Conservation (phyloP, 2,113 vertebrate species). For the Oostethus manadensis region DNA sequence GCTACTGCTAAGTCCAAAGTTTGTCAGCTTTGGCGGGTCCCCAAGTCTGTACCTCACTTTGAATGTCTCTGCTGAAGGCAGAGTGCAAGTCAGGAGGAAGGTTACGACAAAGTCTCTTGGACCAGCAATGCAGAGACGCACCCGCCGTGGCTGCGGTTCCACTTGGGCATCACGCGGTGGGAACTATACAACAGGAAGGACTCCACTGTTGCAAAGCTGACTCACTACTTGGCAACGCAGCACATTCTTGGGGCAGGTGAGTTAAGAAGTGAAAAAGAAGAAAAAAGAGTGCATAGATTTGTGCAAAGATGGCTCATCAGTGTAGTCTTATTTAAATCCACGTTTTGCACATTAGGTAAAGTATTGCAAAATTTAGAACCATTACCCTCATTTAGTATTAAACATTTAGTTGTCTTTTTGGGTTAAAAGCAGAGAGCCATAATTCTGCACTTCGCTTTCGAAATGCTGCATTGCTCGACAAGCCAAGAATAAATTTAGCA, state of each 20-base stretch:
- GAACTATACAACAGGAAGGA: constrained; percentile 74
- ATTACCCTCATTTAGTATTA: not conserved
- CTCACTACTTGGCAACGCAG: constrained; percentile 67
- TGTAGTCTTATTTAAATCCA: not conserved
- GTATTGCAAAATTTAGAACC: not conserved
- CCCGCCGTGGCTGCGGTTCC: constrained; percentile 76
- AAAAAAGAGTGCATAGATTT: not conserved
- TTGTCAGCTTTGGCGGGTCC: too few species aligned
- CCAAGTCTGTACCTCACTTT: not conserved
- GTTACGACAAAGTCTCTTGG: constrained; percentile 65
- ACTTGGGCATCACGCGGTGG: constrained; percentile 76
- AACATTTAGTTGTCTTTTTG: not conserved
- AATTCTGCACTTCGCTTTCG: not conserved
- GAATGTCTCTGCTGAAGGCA: constrained; percentile 54
- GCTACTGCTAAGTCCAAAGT: too few species aligned
- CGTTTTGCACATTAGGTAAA: not conserved
- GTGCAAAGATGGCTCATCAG: not conserved
- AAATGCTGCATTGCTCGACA: constrained; percentile 5
- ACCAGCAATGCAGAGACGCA: constrained; percentile 62
- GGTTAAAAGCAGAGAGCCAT: constrained; percentile 1
- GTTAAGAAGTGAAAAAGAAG: constrained; percentile 2
- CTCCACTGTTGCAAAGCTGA: constrained; percentile 55
- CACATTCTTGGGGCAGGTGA: constrained; percentile 67
- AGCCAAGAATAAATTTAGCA: not conserved
- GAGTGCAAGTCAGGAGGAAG: constrained; percentile 67